These are phyloP conservation scores for Burhinus oedicnemus DNA, from an alignment of 2,113 vertebrate genomes.

Conservation along the genomic window DNA sequence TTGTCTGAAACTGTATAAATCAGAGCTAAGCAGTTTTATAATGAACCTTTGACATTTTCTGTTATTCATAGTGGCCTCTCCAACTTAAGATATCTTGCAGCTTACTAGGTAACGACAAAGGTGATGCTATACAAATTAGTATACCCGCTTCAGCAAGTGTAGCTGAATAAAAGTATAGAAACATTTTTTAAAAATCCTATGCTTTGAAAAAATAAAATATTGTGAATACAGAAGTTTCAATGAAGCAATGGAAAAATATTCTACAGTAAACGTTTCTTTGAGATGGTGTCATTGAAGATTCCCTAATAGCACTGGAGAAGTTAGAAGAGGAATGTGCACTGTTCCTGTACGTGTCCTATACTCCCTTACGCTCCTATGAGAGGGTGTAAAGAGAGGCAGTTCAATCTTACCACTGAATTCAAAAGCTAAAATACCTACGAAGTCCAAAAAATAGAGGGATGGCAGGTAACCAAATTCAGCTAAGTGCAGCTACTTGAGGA, in stretches of 20 bases:
- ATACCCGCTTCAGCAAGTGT: not conserved
- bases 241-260: not conserved
- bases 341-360: not conserved
- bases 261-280: not conserved
- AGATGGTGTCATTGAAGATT: not conserved
- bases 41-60: not conserved
- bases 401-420: not conserved
- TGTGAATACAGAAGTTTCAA: not conserved
- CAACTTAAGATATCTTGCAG: not conserved
- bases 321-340: not conserved
- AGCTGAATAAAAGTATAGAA: not conserved
- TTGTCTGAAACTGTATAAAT: constrained; percentile 9
- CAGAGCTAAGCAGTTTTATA: not conserved
- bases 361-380: not conserved
- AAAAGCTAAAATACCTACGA: not conserved
- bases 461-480: not conserved
- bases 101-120: not conserved
- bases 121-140: not conserved
- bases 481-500: not conserved
- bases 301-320: not conserved
- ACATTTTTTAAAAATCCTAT: not conserved
- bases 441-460: not conserved
- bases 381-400: not conserved
- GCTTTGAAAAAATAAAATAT: not conserved
- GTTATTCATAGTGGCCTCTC: not conserved